Base-by-base conservation (phyloP, 2,797 vertebrate genomes). In the Apogon talboti region DNA sequence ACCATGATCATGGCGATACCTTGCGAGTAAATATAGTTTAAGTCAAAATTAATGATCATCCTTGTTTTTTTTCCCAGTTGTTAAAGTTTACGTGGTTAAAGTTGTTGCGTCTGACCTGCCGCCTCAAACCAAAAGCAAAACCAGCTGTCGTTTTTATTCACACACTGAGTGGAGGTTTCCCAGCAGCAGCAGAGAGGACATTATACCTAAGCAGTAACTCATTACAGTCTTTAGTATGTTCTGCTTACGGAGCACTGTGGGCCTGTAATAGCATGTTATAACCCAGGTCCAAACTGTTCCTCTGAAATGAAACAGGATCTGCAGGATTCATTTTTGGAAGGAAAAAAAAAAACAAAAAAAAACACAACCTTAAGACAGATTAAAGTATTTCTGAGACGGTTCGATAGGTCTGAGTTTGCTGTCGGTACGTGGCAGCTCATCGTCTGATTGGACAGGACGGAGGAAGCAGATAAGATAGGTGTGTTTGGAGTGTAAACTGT, bases 401-500 rank as follows among this genome's bases (percentile, higher is more conserved):
- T 21, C 3, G 50, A 19, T 15, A 53, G 48, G 57, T 63, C 40
- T 71, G 47, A 0, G 33, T 64, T 35, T 44, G 33, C 47, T 52
- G 37, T 24, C 19, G 2, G 30, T 14, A 14, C 28, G 30, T 14
- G 2, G 28, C 52, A 53, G 44, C 54, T 71, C 49, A 43, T 74
- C 44, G 33, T 37, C 18, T 75, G 65, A 80, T 76, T 78, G 78
- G 79, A 71, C 44, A 10, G 55, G 48, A 54, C 45, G 49, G 10
- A 74, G 53, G 74, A 81, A 66, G 38, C 59, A 65, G 87, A 85
- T 80, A 80, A 84, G 79, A 66, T 48, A 42, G 51, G 24, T 24
- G 28, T 86, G 81, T 83, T 85, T 84, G 18, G 71, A 83, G 68
- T 81, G 79, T 84, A 81, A 81, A 86, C 77, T 55, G 1, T 55